phyloP scores from a whole-genome alignment of 1,140 invertebrate genomes.

The Meloidogyne chitwoodi region DNA sequence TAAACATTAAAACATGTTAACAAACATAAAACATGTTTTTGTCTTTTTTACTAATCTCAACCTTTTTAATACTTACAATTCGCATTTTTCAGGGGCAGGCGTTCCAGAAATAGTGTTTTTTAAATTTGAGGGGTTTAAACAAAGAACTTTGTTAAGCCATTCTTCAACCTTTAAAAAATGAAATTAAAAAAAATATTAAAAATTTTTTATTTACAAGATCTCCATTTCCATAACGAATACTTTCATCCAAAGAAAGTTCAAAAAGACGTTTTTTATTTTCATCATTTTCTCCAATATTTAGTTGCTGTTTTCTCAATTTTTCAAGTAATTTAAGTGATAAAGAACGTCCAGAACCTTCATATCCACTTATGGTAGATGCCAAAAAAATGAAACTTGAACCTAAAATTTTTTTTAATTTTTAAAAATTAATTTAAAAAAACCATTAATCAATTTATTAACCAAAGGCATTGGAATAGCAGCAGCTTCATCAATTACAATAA shows the following conservation, averaged over 20 bases:
- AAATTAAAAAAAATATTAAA: background rate
- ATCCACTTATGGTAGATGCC: slow-evolving; percentile 94
- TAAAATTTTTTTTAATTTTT: background rate
- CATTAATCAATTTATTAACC: slow-evolving; percentile 65
- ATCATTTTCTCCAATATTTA: slow-evolving; percentile 20
- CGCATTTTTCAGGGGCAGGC: slow-evolving; percentile 80
- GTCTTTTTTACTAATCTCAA: background rate
- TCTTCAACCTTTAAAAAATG: slow-evolving; percentile 68
- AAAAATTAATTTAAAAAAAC: slow-evolving; percentile 27
- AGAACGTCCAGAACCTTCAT: slow-evolving; percentile 95
- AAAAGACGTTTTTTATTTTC: slow-evolving; percentile 56
- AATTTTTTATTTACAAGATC: slow-evolving; percentile 68
- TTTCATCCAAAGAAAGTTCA: slow-evolving; percentile 76
- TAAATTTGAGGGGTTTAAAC: slow-evolving; percentile 75
- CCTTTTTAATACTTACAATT: slow-evolving; percentile 69
- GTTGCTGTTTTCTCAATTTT: slow-evolving; percentile 68
- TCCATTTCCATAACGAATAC: slow-evolving; percentile 83
- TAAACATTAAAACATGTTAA: no score
- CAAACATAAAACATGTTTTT: no score
- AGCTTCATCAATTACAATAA: slow-evolving; percentile 95
- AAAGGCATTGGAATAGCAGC: slow-evolving; percentile 92
- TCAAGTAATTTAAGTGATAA: slow-evolving; percentile 89
- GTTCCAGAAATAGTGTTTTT: slow-evolving; percentile 59
- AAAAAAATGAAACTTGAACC: slow-evolving; percentile 91
- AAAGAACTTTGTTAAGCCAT: slow-evolving; percentile 87